Conservation (phyloP, 2,797 vertebrate genomes). For the Brotula barbata region DNA sequence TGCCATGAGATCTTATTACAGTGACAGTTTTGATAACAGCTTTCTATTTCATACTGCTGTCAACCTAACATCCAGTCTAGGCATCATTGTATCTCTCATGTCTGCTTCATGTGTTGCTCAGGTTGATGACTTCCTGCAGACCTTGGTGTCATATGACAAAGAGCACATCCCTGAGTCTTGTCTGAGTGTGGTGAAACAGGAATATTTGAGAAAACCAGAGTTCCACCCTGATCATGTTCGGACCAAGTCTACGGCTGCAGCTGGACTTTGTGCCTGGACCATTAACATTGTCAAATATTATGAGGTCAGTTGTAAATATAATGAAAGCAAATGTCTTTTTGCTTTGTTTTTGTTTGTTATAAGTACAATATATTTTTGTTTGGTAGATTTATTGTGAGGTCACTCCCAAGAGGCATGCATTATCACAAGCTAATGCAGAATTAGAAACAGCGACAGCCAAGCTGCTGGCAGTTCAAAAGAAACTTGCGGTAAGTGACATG, state of each 20-base stretch:
- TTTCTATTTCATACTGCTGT: background rate
- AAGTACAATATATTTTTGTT: slow-evolving; percentile 16
- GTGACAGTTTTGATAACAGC: background rate
- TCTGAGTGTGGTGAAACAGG: slow-evolving; percentile 83
- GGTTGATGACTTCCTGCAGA: slow-evolving; percentile 87
- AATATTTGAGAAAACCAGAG: slow-evolving; percentile 82
- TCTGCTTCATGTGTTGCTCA: slow-evolving; percentile 61
- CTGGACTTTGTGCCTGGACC: slow-evolving; percentile 86
- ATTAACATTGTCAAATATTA: slow-evolving; percentile 87
- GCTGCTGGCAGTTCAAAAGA: slow-evolving; percentile 80
- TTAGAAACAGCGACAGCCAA: slow-evolving; percentile 81
- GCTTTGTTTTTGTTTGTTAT: background rate
- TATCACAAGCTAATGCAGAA: slow-evolving; percentile 81
- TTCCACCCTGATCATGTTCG: slow-evolving; percentile 84
- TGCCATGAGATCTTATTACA: background rate
- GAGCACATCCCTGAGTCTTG: slow-evolving; percentile 87
- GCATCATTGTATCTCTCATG: slow-evolving; percentile 7
- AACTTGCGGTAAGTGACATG: slow-evolving; percentile 75
- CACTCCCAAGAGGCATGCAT: slow-evolving; percentile 79
- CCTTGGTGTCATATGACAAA: slow-evolving; percentile 83
- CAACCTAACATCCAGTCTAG: background rate
- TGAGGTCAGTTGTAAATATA: slow-evolving; percentile 70
- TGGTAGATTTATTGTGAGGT: slow-evolving; percentile 83
- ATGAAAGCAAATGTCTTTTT: slow-evolving; percentile 2
- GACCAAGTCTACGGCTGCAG: slow-evolving; percentile 86